These are phyloP conservation scores for Megatriorchis doriae DNA, from an alignment of 2,113 vertebrate species.

Conservation along the genomic window DNA sequence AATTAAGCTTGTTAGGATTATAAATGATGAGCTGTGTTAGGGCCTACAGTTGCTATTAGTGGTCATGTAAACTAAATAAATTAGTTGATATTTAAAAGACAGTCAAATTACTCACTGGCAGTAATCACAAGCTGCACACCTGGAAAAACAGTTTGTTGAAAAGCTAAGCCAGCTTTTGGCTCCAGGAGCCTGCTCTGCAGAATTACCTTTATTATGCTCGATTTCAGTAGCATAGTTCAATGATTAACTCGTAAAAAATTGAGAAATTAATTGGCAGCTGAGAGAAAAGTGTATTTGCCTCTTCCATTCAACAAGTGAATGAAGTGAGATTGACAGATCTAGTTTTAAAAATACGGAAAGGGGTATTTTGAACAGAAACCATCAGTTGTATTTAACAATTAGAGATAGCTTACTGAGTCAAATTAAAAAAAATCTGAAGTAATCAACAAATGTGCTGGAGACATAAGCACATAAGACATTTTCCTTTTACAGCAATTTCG, in stretches of 20 bases:
- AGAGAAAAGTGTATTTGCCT: not conserved
- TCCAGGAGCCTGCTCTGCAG: not conserved
- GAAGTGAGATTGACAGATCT: not conserved
- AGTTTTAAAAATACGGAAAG: not conserved
- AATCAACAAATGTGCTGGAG: not conserved
- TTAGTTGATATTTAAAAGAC: constrained; percentile 10
- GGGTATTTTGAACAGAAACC: not conserved
- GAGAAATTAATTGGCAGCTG: not conserved
- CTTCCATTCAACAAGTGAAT: not conserved
- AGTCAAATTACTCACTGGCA: not conserved
- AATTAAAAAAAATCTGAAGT: not conserved
- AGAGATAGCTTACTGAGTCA: not conserved
- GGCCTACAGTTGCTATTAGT: not conserved
- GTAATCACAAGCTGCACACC: not conserved
- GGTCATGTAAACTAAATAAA: not conserved
- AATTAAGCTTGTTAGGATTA: not conserved
- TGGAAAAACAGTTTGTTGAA: not conserved
- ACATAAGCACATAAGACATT: not conserved
- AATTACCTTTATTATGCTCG: not conserved
- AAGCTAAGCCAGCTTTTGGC: not conserved
- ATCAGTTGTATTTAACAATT: not conserved
- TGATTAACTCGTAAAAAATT: not conserved
- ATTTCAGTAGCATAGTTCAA: not conserved
- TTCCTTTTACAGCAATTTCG: not conserved
- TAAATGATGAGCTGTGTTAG: not conserved